Evolutionary conservation across 2,888 invertebrate species (phyloP).

Genomic region (Lissonota sp.): DNA sequence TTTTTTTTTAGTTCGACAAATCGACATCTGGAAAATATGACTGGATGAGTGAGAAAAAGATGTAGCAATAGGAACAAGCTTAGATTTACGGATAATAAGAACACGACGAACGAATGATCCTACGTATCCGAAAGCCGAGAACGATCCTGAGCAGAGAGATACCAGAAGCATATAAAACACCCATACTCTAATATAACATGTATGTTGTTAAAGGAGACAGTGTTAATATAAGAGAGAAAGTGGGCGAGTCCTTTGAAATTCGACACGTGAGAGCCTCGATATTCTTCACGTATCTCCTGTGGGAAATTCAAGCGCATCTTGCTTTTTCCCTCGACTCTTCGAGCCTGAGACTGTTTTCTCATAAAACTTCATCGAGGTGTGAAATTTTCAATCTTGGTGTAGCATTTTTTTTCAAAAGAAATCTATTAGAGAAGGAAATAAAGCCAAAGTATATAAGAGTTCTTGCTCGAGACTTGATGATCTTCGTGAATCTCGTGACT

Average conservation of each 20-base stretch:
- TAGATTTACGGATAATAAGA: not conserved
- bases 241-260: conserved; percentile 70
- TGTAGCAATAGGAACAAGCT: conserved; percentile 11
- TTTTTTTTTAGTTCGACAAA: conserved; percentile 53
- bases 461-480: not conserved
- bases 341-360: not conserved
- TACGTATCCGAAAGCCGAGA: conserved; percentile 46
- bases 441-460: not conserved
- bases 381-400: conserved; percentile 30
- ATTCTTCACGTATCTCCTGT: conserved; percentile 48
- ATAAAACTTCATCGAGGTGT: conserved; percentile 38
- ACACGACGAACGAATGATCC: conserved; percentile 39
- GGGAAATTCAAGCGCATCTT: conserved; percentile 27
- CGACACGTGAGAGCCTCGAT: conserved; percentile 60
- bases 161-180: not conserved
- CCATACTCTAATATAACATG: not conserved
- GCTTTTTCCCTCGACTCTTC: conserved; percentile 22
- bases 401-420: not conserved
- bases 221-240: conserved; percentile 32
- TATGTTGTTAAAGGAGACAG: conserved; percentile 21
- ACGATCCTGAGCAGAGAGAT: not conserved
- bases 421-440: too few species aligned
- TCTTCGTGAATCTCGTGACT: too few species aligned
- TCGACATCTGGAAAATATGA: conserved; percentile 68
- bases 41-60: conserved; percentile 39